A percentile compares a stretch with the other conserved stretches of the same genome.
phyloP scores from a whole-genome alignment of 2,888 invertebrate genomes.

The Netelia inedita region DNA sequence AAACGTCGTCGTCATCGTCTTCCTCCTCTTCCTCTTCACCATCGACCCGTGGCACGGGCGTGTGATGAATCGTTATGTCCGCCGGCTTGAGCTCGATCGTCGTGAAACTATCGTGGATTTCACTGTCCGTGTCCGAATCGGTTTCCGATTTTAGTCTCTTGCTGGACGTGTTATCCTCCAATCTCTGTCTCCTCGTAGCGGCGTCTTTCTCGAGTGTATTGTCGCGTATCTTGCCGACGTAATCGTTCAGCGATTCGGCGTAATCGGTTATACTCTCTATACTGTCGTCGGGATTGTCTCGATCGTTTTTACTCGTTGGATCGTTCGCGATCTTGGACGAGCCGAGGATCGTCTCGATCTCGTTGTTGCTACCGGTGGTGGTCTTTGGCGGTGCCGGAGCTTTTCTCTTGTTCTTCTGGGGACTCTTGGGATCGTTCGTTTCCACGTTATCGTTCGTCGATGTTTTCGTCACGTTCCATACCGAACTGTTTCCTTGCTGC shows the following conservation, averaged over 20 bases:
- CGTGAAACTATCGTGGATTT: conserved; percentile 85
- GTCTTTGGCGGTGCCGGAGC: conserved; percentile 90
- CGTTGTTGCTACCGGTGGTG: conserved; percentile 47
- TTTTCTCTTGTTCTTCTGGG: conserved; percentile 88
- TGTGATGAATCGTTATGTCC: conserved; percentile 91
- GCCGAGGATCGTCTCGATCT: conserved; percentile 41
- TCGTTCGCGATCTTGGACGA: conserved; percentile 8
- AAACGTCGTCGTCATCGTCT: conserved; percentile 88
- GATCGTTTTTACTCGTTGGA: conserved; percentile 58
- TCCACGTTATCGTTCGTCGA: conserved; percentile 74
- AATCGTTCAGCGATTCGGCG: conserved; percentile 76
- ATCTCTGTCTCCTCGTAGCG: conserved; percentile 56
- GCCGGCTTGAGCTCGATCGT: conserved; percentile 91
- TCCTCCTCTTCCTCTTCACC: conserved; percentile 85
- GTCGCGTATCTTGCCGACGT: conserved; percentile 74
- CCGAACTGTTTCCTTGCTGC: no score
- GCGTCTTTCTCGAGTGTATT: conserved; percentile 68
- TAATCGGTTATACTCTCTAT: conserved; percentile 79
- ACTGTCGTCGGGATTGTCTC: conserved; percentile 72
- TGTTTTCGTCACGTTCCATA: conserved; percentile 69
- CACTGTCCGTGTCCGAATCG: conserved; percentile 86
- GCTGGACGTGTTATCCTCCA: conserved; percentile 59
- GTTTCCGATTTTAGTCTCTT: conserved; percentile 85
- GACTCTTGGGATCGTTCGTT: conserved; percentile 86
- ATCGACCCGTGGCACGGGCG: conserved; percentile 85